These are phyloP conservation scores for Pterocles orientalis DNA, from an alignment of 2,113 vertebrate genomes.

Conservation along the genomic window DNA sequence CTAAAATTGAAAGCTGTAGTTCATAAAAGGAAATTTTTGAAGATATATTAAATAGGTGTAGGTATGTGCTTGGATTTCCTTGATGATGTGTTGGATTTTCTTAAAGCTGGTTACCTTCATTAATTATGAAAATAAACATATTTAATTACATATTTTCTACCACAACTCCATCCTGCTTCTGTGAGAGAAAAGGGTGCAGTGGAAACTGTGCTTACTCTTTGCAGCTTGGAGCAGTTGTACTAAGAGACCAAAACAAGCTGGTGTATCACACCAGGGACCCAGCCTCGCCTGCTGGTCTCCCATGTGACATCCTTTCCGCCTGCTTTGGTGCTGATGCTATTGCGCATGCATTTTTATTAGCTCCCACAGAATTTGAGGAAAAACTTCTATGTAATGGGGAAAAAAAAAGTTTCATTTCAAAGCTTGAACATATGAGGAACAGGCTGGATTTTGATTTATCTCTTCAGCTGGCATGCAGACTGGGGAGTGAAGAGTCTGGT, in stretches of 20 bases:
- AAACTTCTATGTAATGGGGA: neutral
- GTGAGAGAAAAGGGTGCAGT: neutral
- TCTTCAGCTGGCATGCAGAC: neutral
- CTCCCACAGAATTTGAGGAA: neutral
- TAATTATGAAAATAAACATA: neutral
- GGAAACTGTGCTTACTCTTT: neutral
- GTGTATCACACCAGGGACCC: neutral
- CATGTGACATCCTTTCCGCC: accelerated
- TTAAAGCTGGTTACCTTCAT: neutral
- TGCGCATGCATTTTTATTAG: accelerated
- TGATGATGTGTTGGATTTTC: neutral
- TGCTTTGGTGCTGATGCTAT: accelerated
- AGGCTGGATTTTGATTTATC: neutral
- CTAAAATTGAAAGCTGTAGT: neutral
- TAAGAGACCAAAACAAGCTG: neutral
- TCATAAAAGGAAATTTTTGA: neutral
- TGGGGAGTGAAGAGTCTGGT: neutral
- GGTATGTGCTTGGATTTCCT: neutral
- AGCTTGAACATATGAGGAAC: neutral
- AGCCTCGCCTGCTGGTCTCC: accelerated
- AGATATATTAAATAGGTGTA: neutral
- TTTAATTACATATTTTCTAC: neutral
- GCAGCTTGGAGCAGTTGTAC: accelerated
- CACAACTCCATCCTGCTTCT: neutral
- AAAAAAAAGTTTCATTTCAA: neutral